phyloP scores from a whole-genome alignment of 2,113 vertebrate species.

The Chaetorhynchus papuensis region DNA sequence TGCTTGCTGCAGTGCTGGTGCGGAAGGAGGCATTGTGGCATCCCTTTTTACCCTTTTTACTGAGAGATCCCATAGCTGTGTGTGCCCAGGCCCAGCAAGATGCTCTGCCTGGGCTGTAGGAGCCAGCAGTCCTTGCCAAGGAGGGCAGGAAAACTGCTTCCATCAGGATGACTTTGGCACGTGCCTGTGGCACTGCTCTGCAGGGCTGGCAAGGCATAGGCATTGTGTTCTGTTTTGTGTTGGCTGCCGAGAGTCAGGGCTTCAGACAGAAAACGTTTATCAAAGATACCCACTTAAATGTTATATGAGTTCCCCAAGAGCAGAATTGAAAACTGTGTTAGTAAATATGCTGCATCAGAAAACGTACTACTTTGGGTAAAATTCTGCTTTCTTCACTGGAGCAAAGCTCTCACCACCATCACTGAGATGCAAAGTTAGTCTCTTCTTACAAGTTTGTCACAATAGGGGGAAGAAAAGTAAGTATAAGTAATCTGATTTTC shows the following conservation, averaged over 20 bases:
- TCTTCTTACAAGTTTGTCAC: not conserved
- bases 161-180: not conserved
- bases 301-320: not conserved
- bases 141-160: not conserved
- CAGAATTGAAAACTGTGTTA: not conserved
- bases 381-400: not conserved
- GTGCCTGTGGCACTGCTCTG: not conserved
- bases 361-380: not conserved
- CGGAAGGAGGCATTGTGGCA: not conserved
- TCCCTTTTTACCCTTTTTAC: not conserved
- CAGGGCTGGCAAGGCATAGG: not conserved
- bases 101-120: not conserved
- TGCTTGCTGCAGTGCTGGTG: rapidly evolving
- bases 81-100: not conserved
- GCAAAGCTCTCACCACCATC: not conserved
- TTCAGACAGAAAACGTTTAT: not conserved
- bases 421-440: not conserved
- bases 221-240: conserved; percentile 5
- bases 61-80: not conserved
- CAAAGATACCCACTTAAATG: not conserved
- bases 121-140: not conserved
- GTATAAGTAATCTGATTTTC: not conserved
- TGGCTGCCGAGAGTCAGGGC: not conserved
- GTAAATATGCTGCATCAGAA: not conserved
- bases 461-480: too few relatives aligned